phyloP scores from a whole-genome alignment of 2,797 vertebrate species.

The Hemitrygon akajei region DNA sequence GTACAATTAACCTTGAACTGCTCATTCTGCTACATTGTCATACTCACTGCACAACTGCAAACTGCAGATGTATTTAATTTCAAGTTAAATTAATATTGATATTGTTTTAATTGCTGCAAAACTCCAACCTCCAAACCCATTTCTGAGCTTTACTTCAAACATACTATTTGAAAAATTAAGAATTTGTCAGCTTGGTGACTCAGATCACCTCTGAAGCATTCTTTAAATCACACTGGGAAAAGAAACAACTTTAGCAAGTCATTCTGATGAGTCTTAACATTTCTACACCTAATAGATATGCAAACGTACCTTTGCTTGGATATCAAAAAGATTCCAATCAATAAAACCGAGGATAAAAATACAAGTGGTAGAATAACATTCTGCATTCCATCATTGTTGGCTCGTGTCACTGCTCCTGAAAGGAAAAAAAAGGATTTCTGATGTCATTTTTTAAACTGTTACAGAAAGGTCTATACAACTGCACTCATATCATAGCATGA shows the following conservation, averaged over 20 bases:
- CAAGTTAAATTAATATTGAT: neutral
- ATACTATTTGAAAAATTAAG: neutral
- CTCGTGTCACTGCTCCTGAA: constrained; percentile 56
- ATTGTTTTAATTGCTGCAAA: neutral
- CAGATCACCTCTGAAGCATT: neutral
- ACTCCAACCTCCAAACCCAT: neutral
- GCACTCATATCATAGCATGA: neutral
- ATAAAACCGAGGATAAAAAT: constrained; percentile 65
- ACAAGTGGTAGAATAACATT: constrained; percentile 72
- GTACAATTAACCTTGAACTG: neutral
- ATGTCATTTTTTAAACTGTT: neutral
- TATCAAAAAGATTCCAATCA: constrained; percentile 72
- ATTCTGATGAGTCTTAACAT: neutral
- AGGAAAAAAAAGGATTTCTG: constrained; percentile 40
- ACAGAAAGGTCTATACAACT: neutral
- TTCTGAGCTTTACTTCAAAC: too few relatives aligned
- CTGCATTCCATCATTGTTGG: constrained; percentile 56
- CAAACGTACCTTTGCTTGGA: constrained; percentile 75
- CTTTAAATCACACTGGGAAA: neutral
- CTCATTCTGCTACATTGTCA: neutral
- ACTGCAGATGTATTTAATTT: neutral
- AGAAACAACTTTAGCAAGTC: constrained; percentile 1
- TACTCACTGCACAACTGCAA: neutral
- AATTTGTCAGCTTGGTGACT: too few relatives aligned
- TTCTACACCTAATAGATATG: neutral